Conservation (phyloP, 1,140 invertebrate genomes). For the Ectropis grisescens region DNA sequence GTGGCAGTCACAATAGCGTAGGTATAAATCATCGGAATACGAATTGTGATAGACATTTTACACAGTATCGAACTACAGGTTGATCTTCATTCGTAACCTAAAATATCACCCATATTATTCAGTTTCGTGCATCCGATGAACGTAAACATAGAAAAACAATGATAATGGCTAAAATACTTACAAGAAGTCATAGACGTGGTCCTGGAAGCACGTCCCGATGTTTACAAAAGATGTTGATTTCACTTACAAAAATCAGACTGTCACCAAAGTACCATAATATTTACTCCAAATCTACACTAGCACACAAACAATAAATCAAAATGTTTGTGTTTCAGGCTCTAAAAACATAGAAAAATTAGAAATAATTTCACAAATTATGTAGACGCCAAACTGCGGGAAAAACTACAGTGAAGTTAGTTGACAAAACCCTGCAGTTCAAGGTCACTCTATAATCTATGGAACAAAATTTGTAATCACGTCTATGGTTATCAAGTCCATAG, state of each 20-base stretch:
- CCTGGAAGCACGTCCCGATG: slow-evolving; percentile 48
- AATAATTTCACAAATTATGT: slow-evolving; percentile 50
- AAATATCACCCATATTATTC: no score
- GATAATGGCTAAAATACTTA: slow-evolving; percentile 57
- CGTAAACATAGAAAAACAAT: slow-evolving; percentile 19
- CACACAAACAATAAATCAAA: slow-evolving; percentile 34
- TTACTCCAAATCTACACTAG: slow-evolving; percentile 37
- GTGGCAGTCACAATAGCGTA: no score
- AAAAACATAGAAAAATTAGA: slow-evolving; percentile 58
- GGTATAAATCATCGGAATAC: no score
- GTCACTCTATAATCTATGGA: slow-evolving; percentile 41
- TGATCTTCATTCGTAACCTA: no score
- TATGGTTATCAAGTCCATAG: slow-evolving; percentile 13
- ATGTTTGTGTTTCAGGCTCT: slow-evolving; percentile 39
- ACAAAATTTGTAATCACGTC: slow-evolving; percentile 13
- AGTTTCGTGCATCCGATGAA: no score
- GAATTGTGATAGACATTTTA: no score
- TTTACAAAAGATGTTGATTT: slow-evolving; percentile 57
- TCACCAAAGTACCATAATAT: slow-evolving; percentile 53
- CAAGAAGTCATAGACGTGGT: slow-evolving; percentile 67
- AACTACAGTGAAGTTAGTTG: slow-evolving; percentile 60
- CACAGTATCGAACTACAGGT: no score
- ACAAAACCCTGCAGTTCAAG: slow-evolving; percentile 41
- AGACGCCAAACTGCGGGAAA: slow-evolving; percentile 68
- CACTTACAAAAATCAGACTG: slow-evolving; percentile 34